Evolutionary conservation across 1,140 invertebrate species (phyloP).

Genomic region (Apis cerana): DNA sequence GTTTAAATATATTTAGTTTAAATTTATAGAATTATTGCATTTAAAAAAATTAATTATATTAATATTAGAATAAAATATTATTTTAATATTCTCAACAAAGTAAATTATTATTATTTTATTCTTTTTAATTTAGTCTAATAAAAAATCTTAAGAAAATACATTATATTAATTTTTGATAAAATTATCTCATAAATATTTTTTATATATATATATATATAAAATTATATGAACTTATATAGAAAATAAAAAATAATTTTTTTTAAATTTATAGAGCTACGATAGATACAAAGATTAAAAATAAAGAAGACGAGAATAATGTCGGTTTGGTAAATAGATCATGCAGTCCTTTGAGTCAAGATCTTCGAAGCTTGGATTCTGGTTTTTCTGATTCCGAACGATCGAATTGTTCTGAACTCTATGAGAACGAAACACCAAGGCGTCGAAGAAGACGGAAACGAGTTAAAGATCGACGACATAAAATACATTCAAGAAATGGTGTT

Average conservation of each 20-base stretch:
- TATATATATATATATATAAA: not conserved
- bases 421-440: constrained; percentile 53
- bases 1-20: too few relatives aligned
- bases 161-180: not conserved
- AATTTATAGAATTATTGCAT: too few relatives aligned
- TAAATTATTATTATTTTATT: too few relatives aligned
- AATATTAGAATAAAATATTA: too few relatives aligned
- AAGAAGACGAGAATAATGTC: constrained; percentile 45
- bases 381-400: constrained; percentile 81
- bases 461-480: constrained; percentile 28
- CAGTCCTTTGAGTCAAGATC: constrained; percentile 72
- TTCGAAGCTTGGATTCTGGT: constrained; percentile 81
- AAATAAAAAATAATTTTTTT: not conserved
- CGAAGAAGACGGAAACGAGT: constrained; percentile 44
- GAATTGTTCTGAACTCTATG: constrained; percentile 59
- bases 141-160: not conserved
- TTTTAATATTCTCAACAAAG: too few relatives aligned
- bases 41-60: too few relatives aligned
- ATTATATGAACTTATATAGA: too few relatives aligned
- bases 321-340: constrained; percentile 53
- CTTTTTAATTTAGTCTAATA: too few relatives aligned
- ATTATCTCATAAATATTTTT: not conserved
- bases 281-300: constrained; percentile 24
- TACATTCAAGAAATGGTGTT: constrained; percentile 44
- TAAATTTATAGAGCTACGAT: constrained; percentile 19